A percentile compares a stretch with the other conserved stretches of the same genome.
Conservation (phyloP, 2,888 invertebrate species). For the Drosophila algonquin region DNA sequence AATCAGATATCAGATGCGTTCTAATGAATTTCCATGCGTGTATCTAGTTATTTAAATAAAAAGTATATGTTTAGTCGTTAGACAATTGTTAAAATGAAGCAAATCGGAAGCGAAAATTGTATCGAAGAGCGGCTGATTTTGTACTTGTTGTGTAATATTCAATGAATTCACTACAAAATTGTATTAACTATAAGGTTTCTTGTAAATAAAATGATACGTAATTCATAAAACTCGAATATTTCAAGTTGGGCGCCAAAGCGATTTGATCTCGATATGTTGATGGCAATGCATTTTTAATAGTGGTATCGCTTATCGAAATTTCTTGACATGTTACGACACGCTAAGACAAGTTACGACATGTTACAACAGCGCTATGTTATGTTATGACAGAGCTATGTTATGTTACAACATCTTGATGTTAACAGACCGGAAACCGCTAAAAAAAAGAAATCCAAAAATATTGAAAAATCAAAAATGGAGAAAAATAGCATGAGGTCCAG, state of each 20-base stretch:
- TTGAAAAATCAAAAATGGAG: no score
- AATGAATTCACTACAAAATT: slow-evolving; percentile 58
- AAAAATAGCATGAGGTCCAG: no score
- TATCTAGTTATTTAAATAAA: slow-evolving; percentile 82
- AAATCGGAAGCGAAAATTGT: slow-evolving; percentile 40
- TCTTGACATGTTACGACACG: no score
- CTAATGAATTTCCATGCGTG: slow-evolving; percentile 79
- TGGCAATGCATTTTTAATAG: no score
- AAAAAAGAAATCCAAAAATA: no score
- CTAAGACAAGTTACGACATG: no score
- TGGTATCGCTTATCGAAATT: background rate
- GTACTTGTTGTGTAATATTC: slow-evolving; percentile 48
- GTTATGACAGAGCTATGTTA: no score
- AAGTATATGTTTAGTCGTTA: slow-evolving; percentile 79
- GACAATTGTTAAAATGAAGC: slow-evolving; percentile 77
- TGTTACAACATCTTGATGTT: no score
- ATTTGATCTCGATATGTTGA: background rate
- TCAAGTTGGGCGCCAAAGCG: background rate
- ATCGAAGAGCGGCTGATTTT: slow-evolving; percentile 49
- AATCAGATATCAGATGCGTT: slow-evolving; percentile 57
- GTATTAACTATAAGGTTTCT: slow-evolving; percentile 67
- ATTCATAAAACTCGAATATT: slow-evolving; percentile 22
- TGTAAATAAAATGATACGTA: slow-evolving; percentile 72
- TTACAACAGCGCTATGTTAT: no score
- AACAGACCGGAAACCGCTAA: no score